phyloP scores from a whole-genome alignment of 2,113 vertebrate species.

The Plecotus auritus region DNA sequence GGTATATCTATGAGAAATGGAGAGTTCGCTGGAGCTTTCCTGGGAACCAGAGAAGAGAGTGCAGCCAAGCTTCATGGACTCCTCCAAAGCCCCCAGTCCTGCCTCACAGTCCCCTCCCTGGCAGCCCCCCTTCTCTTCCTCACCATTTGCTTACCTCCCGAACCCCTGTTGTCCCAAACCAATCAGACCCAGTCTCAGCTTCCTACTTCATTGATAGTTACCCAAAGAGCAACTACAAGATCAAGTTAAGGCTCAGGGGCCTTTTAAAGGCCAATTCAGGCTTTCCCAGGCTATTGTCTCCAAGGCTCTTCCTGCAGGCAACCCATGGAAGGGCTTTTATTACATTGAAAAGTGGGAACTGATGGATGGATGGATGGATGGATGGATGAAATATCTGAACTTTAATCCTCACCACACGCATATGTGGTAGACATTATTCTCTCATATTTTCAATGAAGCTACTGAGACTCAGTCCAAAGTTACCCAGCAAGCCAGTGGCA shows the following conservation, averaged over 20 bases:
- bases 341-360: neutral
- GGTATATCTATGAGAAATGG: neutral
- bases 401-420: neutral
- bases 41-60: neutral
- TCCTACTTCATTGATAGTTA: neutral
- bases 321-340: neutral
- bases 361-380: neutral
- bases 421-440: neutral
- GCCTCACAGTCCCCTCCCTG: neutral
- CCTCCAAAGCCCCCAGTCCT: neutral
- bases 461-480: neutral
- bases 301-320: neutral
- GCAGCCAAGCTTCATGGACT: neutral
- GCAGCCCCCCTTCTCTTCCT: neutral
- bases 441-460: neutral
- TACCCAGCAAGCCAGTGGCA: neutral
- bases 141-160: too few species aligned
- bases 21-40: neutral
- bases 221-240: neutral
- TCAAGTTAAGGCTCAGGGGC: neutral
- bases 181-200: neutral
- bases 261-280: neutral
- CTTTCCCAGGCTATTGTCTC: neutral
- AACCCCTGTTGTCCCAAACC: neutral
- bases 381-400: fast-evolving